These are phyloP conservation scores for Troides helena DNA, from an alignment of 2,888 invertebrate species.

Conservation along the genomic window DNA sequence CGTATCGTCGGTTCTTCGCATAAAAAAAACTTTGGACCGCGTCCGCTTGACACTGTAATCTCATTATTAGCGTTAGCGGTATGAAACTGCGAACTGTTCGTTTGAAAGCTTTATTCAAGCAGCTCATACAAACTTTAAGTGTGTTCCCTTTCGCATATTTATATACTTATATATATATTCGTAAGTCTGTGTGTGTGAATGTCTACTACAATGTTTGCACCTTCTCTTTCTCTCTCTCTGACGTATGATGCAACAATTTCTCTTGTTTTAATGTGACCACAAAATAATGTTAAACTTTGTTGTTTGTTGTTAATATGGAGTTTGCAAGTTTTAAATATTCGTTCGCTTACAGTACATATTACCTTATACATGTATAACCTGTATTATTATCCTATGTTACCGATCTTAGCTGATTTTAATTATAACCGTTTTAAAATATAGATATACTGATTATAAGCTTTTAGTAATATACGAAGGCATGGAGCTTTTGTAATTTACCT, in stretches of 20 bases:
- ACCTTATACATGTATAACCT: too few species aligned
- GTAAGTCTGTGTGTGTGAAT: constrained; percentile 23
- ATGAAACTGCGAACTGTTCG: constrained; percentile 56
- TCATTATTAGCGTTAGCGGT: constrained; percentile 40
- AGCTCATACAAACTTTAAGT: constrained; percentile 33
- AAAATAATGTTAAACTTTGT: constrained; percentile 1
- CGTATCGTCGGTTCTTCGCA: too few species aligned
- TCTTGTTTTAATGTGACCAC: constrained; percentile 15
- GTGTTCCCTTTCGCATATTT: constrained; percentile 17
- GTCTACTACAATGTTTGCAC: constrained; percentile 21
- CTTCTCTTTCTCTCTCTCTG: constrained; percentile 10
- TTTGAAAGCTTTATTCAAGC: constrained; percentile 60
- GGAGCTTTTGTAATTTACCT: too few species aligned
- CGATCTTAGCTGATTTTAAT: too few species aligned
- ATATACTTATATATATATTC: constrained; percentile 28
- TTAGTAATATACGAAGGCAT: too few species aligned
- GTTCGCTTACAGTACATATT: too few species aligned
- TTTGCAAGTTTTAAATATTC: neutral
- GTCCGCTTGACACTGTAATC: constrained; percentile 22
- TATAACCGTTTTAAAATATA: too few species aligned
- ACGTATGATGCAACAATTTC: constrained; percentile 15
- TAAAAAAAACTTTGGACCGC: too few species aligned
- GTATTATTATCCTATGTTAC: too few species aligned
- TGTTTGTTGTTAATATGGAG: neutral
- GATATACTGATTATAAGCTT: too few species aligned